These are phyloP conservation scores for Cnemophilus loriae DNA, from an alignment of 2,113 vertebrate species.

Conservation along the genomic window DNA sequence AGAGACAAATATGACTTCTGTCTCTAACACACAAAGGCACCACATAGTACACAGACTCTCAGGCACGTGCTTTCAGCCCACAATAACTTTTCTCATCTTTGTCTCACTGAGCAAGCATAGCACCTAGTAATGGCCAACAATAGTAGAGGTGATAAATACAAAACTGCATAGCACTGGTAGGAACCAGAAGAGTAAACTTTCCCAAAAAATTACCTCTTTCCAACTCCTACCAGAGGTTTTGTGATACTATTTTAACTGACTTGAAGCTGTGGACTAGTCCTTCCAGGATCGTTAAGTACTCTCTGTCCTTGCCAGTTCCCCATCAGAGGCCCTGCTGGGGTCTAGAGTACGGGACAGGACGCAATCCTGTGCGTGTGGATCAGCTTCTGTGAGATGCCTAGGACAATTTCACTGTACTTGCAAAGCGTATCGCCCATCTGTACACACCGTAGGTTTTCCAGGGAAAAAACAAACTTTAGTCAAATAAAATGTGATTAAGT, in stretches of 20 bases:
- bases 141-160: not conserved
- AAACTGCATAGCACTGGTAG: not conserved
- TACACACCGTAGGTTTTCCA: not conserved
- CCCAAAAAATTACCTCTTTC: not conserved
- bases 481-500: not conserved
- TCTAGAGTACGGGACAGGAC: not conserved
- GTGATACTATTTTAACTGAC: not conserved
- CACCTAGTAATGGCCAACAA: not conserved
- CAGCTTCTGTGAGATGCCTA: not conserved
- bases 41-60: not conserved
- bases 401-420: not conserved
- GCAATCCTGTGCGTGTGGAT: not conserved
- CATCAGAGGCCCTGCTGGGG: not conserved
- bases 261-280: not conserved
- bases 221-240: not conserved
- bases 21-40: not conserved
- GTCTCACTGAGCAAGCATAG: not conserved
- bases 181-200: not conserved
- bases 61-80: not conserved
- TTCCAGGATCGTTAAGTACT: not conserved
- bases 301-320: not conserved
- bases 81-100: not conserved
- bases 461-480: not conserved
- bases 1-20: not conserved
- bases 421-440: not conserved